Evolutionary conservation across 2,113 vertebrate species (phyloP), one percentile per base, ranked within the genome.

Genomic region (Rallus limicola): DNA sequence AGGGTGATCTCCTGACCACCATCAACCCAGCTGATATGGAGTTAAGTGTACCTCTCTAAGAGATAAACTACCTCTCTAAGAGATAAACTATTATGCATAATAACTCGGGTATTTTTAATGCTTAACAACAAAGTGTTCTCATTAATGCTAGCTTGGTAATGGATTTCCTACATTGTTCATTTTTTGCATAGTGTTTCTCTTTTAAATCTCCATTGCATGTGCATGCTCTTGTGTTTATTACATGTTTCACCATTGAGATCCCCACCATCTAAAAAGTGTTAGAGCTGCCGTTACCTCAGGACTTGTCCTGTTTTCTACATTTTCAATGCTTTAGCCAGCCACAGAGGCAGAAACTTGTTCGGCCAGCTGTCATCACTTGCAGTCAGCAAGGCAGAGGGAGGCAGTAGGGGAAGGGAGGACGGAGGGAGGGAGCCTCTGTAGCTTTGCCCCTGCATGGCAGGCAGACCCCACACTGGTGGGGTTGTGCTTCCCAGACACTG

Each of bases 391-490:
- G 24, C 29, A 58, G n/a, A 76, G 31, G 20, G 3, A 20, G 40
- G 34, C n/a, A 46, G 33, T 20, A 2, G 50, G 12, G 23, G 9
- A 53, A 0, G 26, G 53, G 28, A 76, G 34, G 62, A 67, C n/a
- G 65, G 21, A 25, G 42, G 33, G 44, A 46, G 44, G 44, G 44
- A 46, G 44, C 44, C 44, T 46, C 44, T 34, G 29, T 33, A 52
- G 50, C 31, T 13, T 71, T 42, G 38, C 11, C 11, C 5, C 25
- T 33, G 8, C 46, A 13, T 17, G 26, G 67, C 55, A 56, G 1
- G 8, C 0, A 0, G 15, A 85, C 17, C 48, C 81, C 19, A 5
- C 19, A 21, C 34, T 17, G 8, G 7, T 25, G 28, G 11, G 4
- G 3, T 5, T 60, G n/a, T 68, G 38, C n/a, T 67, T 72, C 31